These are phyloP conservation scores for Margaritifera margaritifera DNA, from an alignment of 2,888 invertebrate species.

Conservation along the genomic window DNA sequence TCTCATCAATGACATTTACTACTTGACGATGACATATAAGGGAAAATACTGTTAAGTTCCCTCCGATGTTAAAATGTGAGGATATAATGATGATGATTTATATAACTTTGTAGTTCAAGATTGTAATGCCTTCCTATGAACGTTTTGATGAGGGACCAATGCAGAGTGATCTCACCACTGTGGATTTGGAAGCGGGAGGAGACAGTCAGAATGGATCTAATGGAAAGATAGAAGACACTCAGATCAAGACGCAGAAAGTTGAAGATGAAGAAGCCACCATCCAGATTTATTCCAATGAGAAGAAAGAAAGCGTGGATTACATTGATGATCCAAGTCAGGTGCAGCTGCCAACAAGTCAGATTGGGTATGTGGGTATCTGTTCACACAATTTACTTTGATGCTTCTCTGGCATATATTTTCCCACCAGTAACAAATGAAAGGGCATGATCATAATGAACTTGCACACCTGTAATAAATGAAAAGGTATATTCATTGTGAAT, in stretches of 20 bases:
- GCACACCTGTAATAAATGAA: too few species aligned
- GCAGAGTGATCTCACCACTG: background rate
- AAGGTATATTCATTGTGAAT: too few species aligned
- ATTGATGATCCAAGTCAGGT: constrained; percentile 50
- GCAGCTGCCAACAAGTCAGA: constrained; percentile 24
- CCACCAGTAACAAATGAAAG: too few species aligned
- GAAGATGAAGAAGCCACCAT: constrained; percentile 22
- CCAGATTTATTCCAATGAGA: constrained; percentile 37
- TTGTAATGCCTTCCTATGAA: background rate
- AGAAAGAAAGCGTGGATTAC: constrained; percentile 36
- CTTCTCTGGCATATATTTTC: too few species aligned
- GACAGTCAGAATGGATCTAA: background rate
- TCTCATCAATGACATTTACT: too few species aligned
- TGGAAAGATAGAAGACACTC: constrained; percentile 30
- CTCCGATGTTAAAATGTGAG: background rate
- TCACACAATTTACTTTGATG: too few species aligned
- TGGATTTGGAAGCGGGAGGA: too few species aligned
- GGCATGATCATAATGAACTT: too few species aligned
- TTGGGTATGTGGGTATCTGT: too few species aligned
- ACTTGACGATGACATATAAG: too few species aligned
- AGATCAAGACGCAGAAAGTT: constrained; percentile 34
- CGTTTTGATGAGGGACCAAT: background rate
- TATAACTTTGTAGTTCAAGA: background rate
- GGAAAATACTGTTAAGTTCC: too few species aligned
- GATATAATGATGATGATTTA: background rate